phyloP scores from a whole-genome alignment of 1,140 invertebrate genomes.

The Colletes gigas region DNA sequence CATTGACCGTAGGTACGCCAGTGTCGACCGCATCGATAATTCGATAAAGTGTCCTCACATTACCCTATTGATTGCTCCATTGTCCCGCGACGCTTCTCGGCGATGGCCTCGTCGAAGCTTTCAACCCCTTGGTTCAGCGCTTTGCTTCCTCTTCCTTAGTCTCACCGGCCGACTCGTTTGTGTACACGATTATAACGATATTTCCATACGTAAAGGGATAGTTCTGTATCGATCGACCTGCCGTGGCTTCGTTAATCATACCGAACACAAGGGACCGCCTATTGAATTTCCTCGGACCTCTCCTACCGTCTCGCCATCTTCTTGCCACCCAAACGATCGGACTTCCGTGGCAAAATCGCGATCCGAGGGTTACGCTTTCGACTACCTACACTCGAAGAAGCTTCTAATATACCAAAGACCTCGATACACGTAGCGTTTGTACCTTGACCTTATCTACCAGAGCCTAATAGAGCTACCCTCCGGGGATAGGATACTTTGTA shows the following conservation, averaged over 20 bases:
- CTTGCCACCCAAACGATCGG: neutral
- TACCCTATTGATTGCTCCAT: conserved; percentile 82
- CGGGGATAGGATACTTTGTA: too few relatives aligned
- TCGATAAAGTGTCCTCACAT: conserved; percentile 80
- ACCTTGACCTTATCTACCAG: too few relatives aligned
- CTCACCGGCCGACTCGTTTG: conserved; percentile 65
- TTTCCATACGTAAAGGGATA: conserved; percentile 53
- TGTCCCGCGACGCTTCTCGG: conserved; percentile 72
- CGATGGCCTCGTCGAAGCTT: conserved; percentile 67
- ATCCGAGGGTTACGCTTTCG: neutral
- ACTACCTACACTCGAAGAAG: too few relatives aligned
- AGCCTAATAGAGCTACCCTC: too few relatives aligned
- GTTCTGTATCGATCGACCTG: conserved; percentile 34
- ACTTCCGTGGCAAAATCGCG: neutral
- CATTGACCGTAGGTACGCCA: conserved; percentile 70
- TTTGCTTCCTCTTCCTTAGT: conserved; percentile 59
- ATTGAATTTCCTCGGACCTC: conserved; percentile 20
- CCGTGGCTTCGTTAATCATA: conserved; percentile 20
- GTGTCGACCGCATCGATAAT: conserved; percentile 78
- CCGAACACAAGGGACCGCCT: conserved; percentile 1
- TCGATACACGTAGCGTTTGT: too few relatives aligned
- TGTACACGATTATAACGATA: conserved; percentile 58
- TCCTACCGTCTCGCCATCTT: too few relatives aligned
- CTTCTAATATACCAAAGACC: too few relatives aligned
- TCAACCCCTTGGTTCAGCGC: conserved; percentile 65